These are phyloP conservation scores for Myodes glareolus DNA, from an alignment of 2,113 vertebrate genomes.

Conservation along the genomic window DNA sequence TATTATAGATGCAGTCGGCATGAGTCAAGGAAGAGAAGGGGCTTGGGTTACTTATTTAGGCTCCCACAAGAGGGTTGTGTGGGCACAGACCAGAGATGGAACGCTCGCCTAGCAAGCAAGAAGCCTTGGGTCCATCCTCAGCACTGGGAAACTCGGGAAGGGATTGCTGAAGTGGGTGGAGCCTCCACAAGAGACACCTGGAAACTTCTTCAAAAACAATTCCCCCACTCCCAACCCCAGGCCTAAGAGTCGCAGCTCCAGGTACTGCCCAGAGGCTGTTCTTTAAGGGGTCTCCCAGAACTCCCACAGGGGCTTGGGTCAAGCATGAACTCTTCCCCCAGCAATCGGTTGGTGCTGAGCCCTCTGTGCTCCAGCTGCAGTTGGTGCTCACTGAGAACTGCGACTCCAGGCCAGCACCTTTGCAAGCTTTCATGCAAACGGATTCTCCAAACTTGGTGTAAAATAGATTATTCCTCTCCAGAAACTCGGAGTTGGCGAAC, in stretches of 20 bases:
- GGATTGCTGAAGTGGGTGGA: no score
- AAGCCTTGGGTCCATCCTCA: no score
- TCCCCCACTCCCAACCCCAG: no score
- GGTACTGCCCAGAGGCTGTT: fast-evolving
- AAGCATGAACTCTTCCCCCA: fast-evolving
- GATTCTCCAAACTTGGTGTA: no score
- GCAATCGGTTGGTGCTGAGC: fast-evolving
- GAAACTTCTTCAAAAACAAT: not conserved
- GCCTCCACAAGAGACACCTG: not conserved
- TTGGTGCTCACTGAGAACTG: not conserved
- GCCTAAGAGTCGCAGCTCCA: not conserved
- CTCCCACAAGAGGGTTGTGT: not conserved
- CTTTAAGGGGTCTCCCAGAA: not conserved
- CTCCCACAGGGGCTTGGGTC: fast-evolving
- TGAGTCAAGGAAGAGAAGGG: not conserved
- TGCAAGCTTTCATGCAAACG: not conserved
- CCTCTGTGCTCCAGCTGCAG: not conserved
- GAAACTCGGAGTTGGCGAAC: fast-evolving
- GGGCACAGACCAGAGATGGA: not conserved
- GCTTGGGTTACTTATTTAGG: not conserved
- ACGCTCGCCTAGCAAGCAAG: not conserved
- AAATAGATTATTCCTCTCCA: no score
- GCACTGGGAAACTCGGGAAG: not conserved
- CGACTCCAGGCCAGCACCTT: not conserved
- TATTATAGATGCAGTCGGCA: fast-evolving